Percentiles rank a stretch among this genome's conserved stretches.
Evolutionary conservation across 2,888 invertebrate species (phyloP).

Genomic region (Agapostemon virescens): DNA sequence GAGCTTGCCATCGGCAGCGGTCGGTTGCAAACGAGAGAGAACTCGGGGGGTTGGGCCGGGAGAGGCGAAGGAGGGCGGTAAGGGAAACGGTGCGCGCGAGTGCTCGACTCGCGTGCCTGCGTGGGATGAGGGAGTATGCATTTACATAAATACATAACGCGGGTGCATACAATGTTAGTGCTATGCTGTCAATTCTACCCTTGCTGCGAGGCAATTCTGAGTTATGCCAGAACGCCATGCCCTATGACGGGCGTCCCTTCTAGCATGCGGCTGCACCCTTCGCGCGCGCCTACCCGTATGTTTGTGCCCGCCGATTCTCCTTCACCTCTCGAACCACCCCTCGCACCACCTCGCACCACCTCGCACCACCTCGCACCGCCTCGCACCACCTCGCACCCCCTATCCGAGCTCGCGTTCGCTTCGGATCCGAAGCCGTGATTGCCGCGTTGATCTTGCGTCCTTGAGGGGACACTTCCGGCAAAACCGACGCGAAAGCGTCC

Average conservation of each 20-base stretch:
- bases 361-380: no score
- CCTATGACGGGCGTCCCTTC: slow-evolving; percentile 70
- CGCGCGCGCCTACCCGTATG: slow-evolving; percentile 57
- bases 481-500: background rate
- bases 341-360: background rate
- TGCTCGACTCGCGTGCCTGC: slow-evolving; percentile 50
- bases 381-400: background rate
- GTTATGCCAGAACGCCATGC: slow-evolving; percentile 78
- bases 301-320: slow-evolving; percentile 51
- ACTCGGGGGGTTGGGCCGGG: slow-evolving; percentile 30
- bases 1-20: slow-evolving; percentile 60
- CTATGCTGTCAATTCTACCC: slow-evolving; percentile 80
- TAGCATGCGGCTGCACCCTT: slow-evolving; percentile 59
- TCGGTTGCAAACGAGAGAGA: slow-evolving; percentile 61
- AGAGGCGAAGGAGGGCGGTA: slow-evolving; percentile 27
- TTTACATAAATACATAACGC: slow-evolving; percentile 81
- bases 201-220: slow-evolving; percentile 80
- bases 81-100: slow-evolving; percentile 56
- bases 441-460: slow-evolving; percentile 50
- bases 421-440: slow-evolving; percentile 43
- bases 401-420: slow-evolving; percentile 17
- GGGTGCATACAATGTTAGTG: slow-evolving; percentile 80
- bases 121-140: slow-evolving; percentile 73
- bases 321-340: background rate
- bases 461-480: slow-evolving; percentile 1